A percentile compares a stretch with the other conserved stretches of the same genome.
phyloP scores from a whole-genome alignment of 2,888 invertebrate species.

The Congeria kusceri region DNA sequence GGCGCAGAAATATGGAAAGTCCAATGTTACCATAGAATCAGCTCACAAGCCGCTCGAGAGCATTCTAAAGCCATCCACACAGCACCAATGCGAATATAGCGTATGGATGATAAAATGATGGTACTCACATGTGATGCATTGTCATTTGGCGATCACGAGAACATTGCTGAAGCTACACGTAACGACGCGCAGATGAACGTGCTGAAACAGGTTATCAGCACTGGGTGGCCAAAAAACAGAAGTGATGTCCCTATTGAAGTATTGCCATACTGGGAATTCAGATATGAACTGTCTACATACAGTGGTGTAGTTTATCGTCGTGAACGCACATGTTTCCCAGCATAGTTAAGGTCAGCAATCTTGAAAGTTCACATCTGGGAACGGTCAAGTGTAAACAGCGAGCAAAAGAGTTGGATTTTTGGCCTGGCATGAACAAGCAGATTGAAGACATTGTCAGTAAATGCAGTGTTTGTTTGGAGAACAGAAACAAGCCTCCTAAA shows the following conservation, averaged over 20 bases:
- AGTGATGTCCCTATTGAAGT: slow-evolving; percentile 22
- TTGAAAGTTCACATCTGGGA: slow-evolving; percentile 43
- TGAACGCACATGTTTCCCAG: slow-evolving; percentile 34
- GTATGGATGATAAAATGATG: too few species aligned
- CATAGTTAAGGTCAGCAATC: slow-evolving; percentile 29
- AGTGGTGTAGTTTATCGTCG: slow-evolving; percentile 36
- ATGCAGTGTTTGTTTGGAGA: slow-evolving; percentile 31
- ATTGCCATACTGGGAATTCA: slow-evolving; percentile 44
- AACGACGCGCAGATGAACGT: too few species aligned
- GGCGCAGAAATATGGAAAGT: too few species aligned
- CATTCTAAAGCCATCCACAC: too few species aligned
- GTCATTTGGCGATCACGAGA: too few species aligned
- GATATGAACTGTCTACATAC: slow-evolving; percentile 48
- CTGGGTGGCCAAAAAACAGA: slow-evolving; percentile 41
- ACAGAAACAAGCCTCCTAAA: slow-evolving; percentile 19
- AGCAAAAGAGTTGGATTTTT: slow-evolving; percentile 55
- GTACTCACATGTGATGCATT: too few species aligned
- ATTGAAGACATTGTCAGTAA: slow-evolving; percentile 40
- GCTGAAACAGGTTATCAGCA: too few species aligned
- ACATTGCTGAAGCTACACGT: too few species aligned
- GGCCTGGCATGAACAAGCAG: slow-evolving; percentile 45
- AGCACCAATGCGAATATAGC: too few species aligned
- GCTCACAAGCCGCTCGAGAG: too few species aligned
- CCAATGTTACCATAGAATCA: too few species aligned
- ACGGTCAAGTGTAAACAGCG: slow-evolving; percentile 49